Conservation (phyloP, 2,797 vertebrate genomes). For the Anguilla obscura region DNA sequence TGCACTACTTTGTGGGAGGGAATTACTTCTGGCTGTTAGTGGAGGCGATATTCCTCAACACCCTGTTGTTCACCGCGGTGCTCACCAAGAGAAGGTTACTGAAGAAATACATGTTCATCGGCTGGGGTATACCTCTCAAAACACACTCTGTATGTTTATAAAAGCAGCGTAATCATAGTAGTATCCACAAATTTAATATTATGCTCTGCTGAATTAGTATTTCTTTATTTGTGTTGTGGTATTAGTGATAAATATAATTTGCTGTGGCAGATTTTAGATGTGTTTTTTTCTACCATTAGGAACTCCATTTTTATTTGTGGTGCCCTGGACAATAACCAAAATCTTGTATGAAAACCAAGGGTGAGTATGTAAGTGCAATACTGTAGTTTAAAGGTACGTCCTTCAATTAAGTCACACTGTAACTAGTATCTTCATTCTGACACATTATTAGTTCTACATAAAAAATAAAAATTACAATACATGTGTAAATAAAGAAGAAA, state of each 20-base stretch:
- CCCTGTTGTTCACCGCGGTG: constrained; percentile 81
- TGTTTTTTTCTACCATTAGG: constrained; percentile 55
- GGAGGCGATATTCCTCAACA: constrained; percentile 91
- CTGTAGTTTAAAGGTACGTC: neutral
- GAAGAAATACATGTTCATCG: constrained; percentile 85
- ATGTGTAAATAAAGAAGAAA: neutral
- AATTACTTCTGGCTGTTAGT: constrained; percentile 93
- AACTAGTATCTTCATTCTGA: neutral
- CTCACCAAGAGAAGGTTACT: constrained; percentile 81
- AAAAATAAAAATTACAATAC: neutral
- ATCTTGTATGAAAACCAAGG: constrained; percentile 72
- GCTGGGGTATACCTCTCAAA: constrained; percentile 82
- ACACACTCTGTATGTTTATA: neutral
- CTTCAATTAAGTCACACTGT: neutral
- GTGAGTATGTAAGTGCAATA: constrained; percentile 56
- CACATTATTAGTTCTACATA: neutral
- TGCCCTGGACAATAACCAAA: constrained; percentile 73
- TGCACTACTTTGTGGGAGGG: constrained; percentile 90
- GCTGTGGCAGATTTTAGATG: constrained; percentile 12
- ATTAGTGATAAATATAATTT: neutral
- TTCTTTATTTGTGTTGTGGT: neutral
- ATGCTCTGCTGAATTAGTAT: neutral
- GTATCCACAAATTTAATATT: neutral
- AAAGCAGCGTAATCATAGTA: neutral
- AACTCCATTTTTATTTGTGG: constrained; percentile 74